Evolutionary conservation across 2,113 vertebrate species (phyloP).

Genomic region (Manacus vitellinus): DNA sequence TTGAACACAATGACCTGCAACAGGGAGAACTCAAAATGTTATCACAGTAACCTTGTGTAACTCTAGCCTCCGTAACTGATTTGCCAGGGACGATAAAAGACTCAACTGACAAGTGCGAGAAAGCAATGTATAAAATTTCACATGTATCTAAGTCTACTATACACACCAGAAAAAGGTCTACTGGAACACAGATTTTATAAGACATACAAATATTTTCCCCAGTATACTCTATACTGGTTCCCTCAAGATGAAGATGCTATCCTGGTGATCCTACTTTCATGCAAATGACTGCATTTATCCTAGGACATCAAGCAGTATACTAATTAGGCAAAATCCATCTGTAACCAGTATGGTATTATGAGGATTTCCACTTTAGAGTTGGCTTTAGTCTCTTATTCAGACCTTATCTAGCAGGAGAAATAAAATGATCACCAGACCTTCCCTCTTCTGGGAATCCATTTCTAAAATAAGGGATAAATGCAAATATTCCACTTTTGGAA

Average conservation of each 20-base stretch:
- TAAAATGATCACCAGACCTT: background rate
- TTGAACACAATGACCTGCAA: background rate
- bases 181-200: background rate
- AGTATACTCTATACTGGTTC: background rate
- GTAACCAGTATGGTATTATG: background rate
- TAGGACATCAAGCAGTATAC: background rate
- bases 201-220: background rate
- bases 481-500: background rate
- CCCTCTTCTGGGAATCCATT: background rate
- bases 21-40: background rate
- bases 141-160: background rate
- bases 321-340: background rate
- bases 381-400: background rate
- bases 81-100: background rate
- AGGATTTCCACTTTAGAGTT: background rate
- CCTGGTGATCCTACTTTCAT: background rate
- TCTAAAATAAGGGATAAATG: background rate
- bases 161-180: background rate
- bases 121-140: background rate
- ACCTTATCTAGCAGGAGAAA: background rate
- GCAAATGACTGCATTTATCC: background rate
- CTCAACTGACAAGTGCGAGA: fast-evolving
- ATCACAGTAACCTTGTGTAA: background rate
- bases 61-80: background rate
- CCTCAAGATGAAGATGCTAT: background rate